Conservation (phyloP, 2,113 vertebrate species). For the Noctilio leporinus region DNA sequence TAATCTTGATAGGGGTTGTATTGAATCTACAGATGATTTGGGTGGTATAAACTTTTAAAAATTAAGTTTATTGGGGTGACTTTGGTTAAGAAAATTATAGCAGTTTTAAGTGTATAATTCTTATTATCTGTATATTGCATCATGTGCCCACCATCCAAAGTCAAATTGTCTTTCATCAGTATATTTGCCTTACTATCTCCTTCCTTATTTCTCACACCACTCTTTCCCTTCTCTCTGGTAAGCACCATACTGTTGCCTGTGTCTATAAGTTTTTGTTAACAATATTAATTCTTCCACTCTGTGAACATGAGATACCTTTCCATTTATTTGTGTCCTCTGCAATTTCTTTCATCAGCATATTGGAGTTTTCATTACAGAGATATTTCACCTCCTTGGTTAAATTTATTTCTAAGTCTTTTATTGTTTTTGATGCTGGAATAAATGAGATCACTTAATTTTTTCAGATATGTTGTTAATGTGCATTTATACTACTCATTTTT, state of each 20-base stretch:
- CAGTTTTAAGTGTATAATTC: background rate
- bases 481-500: background rate
- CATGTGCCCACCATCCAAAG: background rate
- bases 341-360: background rate
- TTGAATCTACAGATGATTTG: background rate
- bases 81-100: background rate
- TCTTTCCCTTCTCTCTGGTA: background rate
- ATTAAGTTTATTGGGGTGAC: background rate
- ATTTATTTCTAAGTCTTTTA: background rate
- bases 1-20: background rate
- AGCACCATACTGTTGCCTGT: background rate
- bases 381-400: background rate
- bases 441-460: background rate
- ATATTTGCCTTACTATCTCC: background rate
- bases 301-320: background rate
- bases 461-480: background rate
- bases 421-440: background rate
- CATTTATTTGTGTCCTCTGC: background rate
- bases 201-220: too few relatives aligned
- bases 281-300: background rate
- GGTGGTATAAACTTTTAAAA: background rate
- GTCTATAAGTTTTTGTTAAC: too few relatives aligned
- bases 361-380: background rate
- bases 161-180: background rate
- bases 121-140: background rate